These are phyloP conservation scores for Girardinichthys multiradiatus DNA, from an alignment of 2,113 vertebrate genomes.

Conservation along the genomic window DNA sequence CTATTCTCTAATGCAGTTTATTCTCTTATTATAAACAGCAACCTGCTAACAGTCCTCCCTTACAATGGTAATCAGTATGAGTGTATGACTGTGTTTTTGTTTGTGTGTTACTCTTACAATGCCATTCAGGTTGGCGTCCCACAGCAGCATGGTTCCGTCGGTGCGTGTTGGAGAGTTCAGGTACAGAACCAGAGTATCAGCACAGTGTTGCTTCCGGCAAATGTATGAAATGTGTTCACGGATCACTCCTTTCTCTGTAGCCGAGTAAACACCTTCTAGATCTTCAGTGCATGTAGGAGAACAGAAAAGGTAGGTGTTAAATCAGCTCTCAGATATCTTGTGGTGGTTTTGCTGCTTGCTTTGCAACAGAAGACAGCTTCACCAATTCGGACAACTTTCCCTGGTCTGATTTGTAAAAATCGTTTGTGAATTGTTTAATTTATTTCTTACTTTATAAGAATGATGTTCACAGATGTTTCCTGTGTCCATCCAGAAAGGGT, in stretches of 20 bases:
- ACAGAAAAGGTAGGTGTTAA: not conserved
- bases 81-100: not conserved
- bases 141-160: constrained; percentile 84
- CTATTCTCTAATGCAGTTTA: not conserved
- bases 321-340: not conserved
- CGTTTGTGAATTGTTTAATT: no score
- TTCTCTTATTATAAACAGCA: not conserved
- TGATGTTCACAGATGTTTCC: no score
- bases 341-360: not conserved
- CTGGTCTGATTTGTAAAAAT: no score
- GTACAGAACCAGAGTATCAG: constrained; percentile 82
- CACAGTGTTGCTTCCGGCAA: constrained; percentile 84
- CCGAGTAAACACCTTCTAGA: constrained; percentile 76
- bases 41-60: not conserved
- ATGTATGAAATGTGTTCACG: constrained; percentile 83
- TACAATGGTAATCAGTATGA: not conserved
- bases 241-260: constrained; percentile 81
- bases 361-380: no score
- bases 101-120: constrained; percentile 69
- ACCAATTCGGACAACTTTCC: no score
- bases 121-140: constrained; percentile 84
- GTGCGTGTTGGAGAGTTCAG: constrained; percentile 83
- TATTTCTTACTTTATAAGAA: no score
- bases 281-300: constrained; percentile 60
- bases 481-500: no score